Evolutionary conservation across 1,140 invertebrate genomes (phyloP).

Genomic region (Drosophila bifasciata): DNA sequence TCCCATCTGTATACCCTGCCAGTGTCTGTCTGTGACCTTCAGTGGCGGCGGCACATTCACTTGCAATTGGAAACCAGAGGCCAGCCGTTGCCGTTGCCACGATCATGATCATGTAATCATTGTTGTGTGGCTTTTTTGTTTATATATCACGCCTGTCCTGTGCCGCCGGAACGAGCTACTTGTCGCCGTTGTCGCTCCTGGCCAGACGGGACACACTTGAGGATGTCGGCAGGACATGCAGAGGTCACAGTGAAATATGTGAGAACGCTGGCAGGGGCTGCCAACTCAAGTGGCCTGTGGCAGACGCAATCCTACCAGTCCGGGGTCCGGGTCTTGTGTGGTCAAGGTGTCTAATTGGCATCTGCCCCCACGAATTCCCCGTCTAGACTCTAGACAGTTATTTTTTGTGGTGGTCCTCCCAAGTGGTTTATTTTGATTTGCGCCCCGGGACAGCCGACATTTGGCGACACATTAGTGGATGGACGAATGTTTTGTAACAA

Average conservation of each 20-base stretch:
- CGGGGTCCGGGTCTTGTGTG: background rate
- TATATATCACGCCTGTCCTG: slow-evolving; percentile 64
- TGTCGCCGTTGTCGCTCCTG: slow-evolving; percentile 45
- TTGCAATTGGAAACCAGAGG: slow-evolving; percentile 55
- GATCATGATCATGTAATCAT: slow-evolving; percentile 66
- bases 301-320: too few relatives aligned
- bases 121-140: slow-evolving; percentile 68
- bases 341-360: slow-evolving; percentile 61
- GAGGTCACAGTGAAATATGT: slow-evolving; percentile 58
- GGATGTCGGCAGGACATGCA: slow-evolving; percentile 47
- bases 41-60: background rate
- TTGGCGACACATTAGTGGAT: slow-evolving; percentile 42
- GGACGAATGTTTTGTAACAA: slow-evolving; percentile 52
- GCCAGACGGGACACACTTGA: slow-evolving; percentile 61
- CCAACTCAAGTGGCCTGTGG: slow-evolving; percentile 44
- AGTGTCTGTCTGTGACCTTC: background rate
- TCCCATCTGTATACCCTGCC: slow-evolving; percentile 7
- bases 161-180: too few relatives aligned
- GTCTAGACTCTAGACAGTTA: slow-evolving; percentile 74
- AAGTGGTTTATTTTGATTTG: slow-evolving; percentile 62
- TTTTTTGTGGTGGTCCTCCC: slow-evolving; percentile 35
- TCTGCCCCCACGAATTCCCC: slow-evolving; percentile 29
- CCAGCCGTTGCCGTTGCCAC: background rate
- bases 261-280: slow-evolving; percentile 44
- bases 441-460: slow-evolving; percentile 45